Conservation (phyloP, 2,113 vertebrate genomes). For the Rhineura floridana region DNA sequence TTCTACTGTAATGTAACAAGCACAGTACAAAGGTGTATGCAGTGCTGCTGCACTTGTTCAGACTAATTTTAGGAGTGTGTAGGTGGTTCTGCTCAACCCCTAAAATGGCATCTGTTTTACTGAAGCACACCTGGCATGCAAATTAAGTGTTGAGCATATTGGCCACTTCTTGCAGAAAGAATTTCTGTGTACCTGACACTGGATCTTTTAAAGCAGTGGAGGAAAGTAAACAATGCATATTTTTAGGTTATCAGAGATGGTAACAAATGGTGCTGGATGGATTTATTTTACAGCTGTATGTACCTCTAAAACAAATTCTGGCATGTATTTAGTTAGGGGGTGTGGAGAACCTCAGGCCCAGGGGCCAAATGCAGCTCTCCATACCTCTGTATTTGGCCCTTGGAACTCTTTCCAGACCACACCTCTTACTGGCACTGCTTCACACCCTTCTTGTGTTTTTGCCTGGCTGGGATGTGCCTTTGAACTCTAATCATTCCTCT, state of each 20-base stretch:
- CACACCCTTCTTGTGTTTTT: too few relatives aligned
- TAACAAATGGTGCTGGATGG: background rate
- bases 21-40: background rate
- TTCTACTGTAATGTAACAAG: background rate
- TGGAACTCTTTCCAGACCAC: too few relatives aligned
- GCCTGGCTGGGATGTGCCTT: too few relatives aligned
- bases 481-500: too few relatives aligned
- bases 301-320: background rate
- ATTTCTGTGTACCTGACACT: background rate
- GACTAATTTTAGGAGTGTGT: background rate
- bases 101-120: background rate
- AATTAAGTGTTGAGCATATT: background rate
- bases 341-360: too few relatives aligned
- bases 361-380: too few relatives aligned
- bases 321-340: background rate
- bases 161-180: background rate
- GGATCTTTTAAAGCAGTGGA: background rate
- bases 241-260: background rate
- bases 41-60: background rate
- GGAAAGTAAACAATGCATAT: background rate
- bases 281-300: background rate
- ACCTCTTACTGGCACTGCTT: too few relatives aligned
- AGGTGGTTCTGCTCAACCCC: background rate
- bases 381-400: too few relatives aligned
- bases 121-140: background rate